These are phyloP conservation scores for Platorchestia sp. DNA, from an alignment of 1,140 invertebrate genomes.

Conservation along the genomic window DNA sequence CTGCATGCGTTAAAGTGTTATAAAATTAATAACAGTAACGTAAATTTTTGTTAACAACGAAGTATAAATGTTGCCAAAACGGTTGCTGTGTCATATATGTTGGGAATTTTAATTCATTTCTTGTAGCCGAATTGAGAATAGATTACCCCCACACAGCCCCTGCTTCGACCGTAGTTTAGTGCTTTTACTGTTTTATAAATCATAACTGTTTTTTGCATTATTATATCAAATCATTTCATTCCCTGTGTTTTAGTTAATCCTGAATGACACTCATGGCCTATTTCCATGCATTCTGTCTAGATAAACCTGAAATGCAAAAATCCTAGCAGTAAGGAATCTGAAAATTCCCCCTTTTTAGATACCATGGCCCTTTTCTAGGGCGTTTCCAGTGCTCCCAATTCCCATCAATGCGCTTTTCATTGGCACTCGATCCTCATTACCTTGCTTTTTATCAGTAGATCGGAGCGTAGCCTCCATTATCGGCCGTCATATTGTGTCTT, in stretches of 20 bases:
- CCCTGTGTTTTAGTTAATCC: background rate
- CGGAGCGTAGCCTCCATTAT: background rate
- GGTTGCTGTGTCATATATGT: too few relatives aligned
- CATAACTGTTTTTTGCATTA: background rate
- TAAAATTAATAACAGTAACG: too few relatives aligned
- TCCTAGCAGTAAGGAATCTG: background rate
- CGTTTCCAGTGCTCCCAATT: background rate
- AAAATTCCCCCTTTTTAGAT: background rate
- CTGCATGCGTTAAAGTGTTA: too few relatives aligned
- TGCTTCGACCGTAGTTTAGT: background rate
- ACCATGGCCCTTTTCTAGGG: too few relatives aligned
- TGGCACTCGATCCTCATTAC: background rate
- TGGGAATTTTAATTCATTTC: background rate
- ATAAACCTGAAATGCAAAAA: background rate
- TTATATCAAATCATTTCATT: background rate
- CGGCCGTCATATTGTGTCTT: background rate
- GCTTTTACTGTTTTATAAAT: background rate
- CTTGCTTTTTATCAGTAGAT: background rate
- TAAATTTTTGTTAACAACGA: too few relatives aligned
- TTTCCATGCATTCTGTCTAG: background rate
- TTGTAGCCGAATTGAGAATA: background rate
- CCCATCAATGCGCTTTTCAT: background rate
- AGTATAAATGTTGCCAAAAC: too few relatives aligned
- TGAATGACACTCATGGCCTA: background rate
- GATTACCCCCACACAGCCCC: background rate